Evolutionary conservation across 1,140 invertebrate species (phyloP), one percentile per base, ranked within the genome.

Genomic region (Zaprionus gabonicus): DNA sequence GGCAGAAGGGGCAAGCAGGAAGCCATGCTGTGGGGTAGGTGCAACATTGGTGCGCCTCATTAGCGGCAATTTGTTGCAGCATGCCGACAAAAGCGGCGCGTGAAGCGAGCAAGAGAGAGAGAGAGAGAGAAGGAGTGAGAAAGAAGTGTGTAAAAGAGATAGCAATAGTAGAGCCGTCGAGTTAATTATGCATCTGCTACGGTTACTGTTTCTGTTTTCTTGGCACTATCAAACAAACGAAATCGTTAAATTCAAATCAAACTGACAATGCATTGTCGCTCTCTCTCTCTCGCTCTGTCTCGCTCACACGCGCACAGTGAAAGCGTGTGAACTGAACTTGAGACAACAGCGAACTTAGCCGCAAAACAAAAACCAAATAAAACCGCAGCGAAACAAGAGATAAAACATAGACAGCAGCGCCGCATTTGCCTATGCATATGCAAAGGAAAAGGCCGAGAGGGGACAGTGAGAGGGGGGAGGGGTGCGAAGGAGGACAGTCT

Each of bases 281-380:
- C 17, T 51, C 46, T 3, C 10, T 23, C 46, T 1, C 17, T 4
- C 46, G n/a, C 6, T 4, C 38, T 17, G 2, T 46, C 41, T 46
- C n/a, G 41, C 41, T 46, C n/a, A 51, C 53, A 28, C 59, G 55
- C 79, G 72, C 80, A 75, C 81, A 91, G 88, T 91, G 88, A 91
- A 91, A 91, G 88, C 88, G 88, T 91, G 88, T 91, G 88, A 91
- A 91, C 88, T 88, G 79, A 91, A 91, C 88, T 91, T 88, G 88
- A 85, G 80, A 84, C 80, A 57, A 15, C 25, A 5, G 36, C 62
- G 15, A 20, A 49, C 38, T 12, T 20, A 63, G 41, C 60, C 38
- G 20, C 34, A 41, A 27, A 65, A 73, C 60, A 80, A 63, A 71
- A 71, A 78, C 60, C 59, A 80, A 62, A 46, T 41, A 72, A 80